Evolutionary conservation across 92 coral and sea anemone species (phyloP), one percentile per base, ranked within the genome.

Genomic region (Parazoanthus darwini): DNA sequence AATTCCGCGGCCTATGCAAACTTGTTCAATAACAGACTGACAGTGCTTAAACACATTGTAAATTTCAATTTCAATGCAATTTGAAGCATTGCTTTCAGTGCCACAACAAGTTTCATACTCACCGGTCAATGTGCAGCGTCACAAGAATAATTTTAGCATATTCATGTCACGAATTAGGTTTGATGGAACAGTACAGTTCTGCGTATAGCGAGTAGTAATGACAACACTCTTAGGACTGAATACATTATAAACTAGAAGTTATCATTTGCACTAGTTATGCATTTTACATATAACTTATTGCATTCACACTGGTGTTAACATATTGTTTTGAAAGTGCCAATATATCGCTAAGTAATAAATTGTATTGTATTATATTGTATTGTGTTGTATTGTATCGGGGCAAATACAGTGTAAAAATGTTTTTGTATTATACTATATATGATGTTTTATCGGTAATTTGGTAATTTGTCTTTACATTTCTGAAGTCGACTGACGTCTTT

Each of bases 111-210:
- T 78, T 78, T 78, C 81, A 78, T 78, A 78, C 81, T 78, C 44
- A 78, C 59, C 81, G 59, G 46, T 46, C 37, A 78, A 39, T 22
- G 59, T 65, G 59, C 81, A 78, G 59, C 35, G 81, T 46, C 18
- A 78, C 38, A 78, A n/a, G 70, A 29, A 68, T 79, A 79, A 79
- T 79, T 79, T 79, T 79, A 79, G 67, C 0, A 29, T 39, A 66
- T 82, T 82, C 33, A 29, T 29, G 54, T 65, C 86, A 65, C 59
- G 77, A 66, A 66, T 82, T 65, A 39, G 87, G 90, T 79, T 88
- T 70, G 77, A 88, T 88, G 90, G 70, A 70, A 80, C 86, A 0
- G 33, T 29, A 29, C 33, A 79, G 86, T 88, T 84, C 84, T 88
- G 75, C 91, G 67, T 72, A 70, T 81, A 51, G 91, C 91, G 29